Evolutionary conservation across 2,797 vertebrate genomes (phyloP).

Genomic region (Remorina albescens): DNA sequence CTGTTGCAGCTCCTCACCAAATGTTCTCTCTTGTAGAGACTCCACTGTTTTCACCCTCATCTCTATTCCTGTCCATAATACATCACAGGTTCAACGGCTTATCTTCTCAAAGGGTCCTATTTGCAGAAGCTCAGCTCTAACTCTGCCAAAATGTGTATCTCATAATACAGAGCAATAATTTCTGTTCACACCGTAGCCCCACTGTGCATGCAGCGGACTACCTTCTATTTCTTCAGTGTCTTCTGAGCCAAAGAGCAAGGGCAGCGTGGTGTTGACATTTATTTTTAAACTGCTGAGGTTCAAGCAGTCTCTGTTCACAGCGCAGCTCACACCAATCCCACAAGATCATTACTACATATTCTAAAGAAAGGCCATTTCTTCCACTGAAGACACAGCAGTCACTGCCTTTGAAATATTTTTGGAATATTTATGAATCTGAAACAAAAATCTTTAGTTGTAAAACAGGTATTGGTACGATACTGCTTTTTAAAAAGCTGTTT

Average conservation of each 20-base stretch:
- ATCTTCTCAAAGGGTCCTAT: neutral
- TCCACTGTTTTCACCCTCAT: neutral
- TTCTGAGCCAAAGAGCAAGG: neutral
- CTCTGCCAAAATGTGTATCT: neutral
- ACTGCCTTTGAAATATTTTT: neutral
- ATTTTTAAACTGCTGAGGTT: slow-evolving; percentile 16
- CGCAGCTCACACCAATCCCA: neutral
- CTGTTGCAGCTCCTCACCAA: neutral
- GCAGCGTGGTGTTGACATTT: slow-evolving; percentile 13
- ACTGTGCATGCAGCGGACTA: neutral
- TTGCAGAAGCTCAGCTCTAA: neutral
- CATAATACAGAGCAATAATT: neutral
- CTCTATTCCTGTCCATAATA: neutral
- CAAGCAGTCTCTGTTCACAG: neutral
- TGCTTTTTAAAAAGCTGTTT: neutral
- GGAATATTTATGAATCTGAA: neutral
- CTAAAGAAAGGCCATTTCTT: neutral
- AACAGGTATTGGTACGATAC: no score
- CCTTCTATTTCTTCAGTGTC: neutral
- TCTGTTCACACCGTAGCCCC: neutral
- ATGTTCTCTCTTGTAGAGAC: slow-evolving; percentile 4
- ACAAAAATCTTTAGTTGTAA: neutral
- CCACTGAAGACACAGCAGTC: neutral
- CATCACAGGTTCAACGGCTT: neutral
- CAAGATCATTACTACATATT: neutral